Evolutionary conservation across 2,113 vertebrate genomes (phyloP), one percentile per base, ranked within the genome.

Genomic region (Spheniscus mendiculus): DNA sequence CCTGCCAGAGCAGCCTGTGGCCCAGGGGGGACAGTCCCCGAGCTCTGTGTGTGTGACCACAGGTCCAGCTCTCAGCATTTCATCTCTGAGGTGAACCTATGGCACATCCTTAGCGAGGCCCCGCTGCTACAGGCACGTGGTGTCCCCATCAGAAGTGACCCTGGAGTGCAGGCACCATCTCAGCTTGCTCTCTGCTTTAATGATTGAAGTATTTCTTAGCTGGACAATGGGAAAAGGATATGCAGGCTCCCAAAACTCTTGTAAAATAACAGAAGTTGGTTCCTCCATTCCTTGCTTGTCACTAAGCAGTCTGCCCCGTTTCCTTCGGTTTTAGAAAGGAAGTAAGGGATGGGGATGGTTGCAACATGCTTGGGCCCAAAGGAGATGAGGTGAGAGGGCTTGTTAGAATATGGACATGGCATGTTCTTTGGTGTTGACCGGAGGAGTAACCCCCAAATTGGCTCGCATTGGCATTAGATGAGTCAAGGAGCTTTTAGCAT

Each of bases 81-180:
- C 32, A 15, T 58, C 69, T 67, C 32, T 25, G 42, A 61, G 25
- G 18, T 44, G 40, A 81, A 21, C 34, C 45, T 38, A 1, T 42
- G 38, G 20, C 47, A 27, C 10, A 2, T 8, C 38, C 19, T 82
- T 15, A 34, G 47, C 4, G 3, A 78, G 30, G 22, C 17, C 21
- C 12, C 0, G 1, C 63, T 59, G 26, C 66, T 67, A 2, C 15
- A 10, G 52, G 29, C 59, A 15, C 1, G 0, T 18, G 67, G 6
- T 13, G 4, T 45, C 23, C 53, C 59, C 67, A 2, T 77, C 55
- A 79, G 65, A 78, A 74, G 42, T 34, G 63, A 66, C 63, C 10
- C 27, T 42, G 72, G 27, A 34, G 13, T 22, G 34, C 71, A 86
- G 47, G 18, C 55, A 32, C 13, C 22, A 11, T 70, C 53, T 34